These are phyloP conservation scores for Eristalis tenax DNA, from an alignment of 2,888 invertebrate species.

Conservation along the genomic window DNA sequence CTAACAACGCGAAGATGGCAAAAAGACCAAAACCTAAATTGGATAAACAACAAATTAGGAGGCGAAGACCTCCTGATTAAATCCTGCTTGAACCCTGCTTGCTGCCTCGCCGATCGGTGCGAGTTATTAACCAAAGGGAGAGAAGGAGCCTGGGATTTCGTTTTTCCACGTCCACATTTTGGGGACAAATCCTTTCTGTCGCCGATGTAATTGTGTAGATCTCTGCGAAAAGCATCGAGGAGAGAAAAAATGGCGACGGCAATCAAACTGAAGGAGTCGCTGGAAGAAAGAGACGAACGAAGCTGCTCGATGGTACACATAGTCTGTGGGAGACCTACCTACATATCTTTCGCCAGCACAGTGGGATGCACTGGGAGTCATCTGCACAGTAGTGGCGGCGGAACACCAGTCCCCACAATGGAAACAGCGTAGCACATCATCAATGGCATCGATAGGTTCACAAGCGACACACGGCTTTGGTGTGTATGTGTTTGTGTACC, in stretches of 20 bases:
- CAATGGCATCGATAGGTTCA: slow-evolving; percentile 60
- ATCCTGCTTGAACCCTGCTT: slow-evolving; percentile 53
- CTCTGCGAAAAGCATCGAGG: slow-evolving; percentile 27
- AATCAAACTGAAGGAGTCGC: slow-evolving; percentile 50
- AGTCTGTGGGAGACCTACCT: slow-evolving; percentile 60
- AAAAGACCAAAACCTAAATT: slow-evolving; percentile 62
- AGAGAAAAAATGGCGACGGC: slow-evolving; percentile 61
- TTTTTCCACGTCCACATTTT: slow-evolving; percentile 31
- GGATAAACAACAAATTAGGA: slow-evolving; percentile 72
- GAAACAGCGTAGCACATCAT: slow-evolving; percentile 43
- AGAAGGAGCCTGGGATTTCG: slow-evolving; percentile 33
- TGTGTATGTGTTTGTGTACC: slow-evolving; percentile 11
- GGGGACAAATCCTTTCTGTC: slow-evolving; percentile 69
- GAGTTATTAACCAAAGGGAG: slow-evolving; percentile 56
- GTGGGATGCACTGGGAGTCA: slow-evolving; percentile 55
- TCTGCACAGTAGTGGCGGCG: slow-evolving; percentile 7
- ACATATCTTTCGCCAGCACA: slow-evolving; percentile 20
- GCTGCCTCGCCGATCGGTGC: slow-evolving; percentile 5
- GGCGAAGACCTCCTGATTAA: slow-evolving; percentile 71
- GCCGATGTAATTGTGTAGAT: slow-evolving; percentile 58
- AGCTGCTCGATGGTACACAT: slow-evolving; percentile 20
- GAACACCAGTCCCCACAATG: slow-evolving; percentile 37
- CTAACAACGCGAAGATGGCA: slow-evolving; percentile 31
- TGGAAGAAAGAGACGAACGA: slow-evolving; percentile 19
- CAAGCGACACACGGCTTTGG: slow-evolving; percentile 48